A percentile compares a stretch with the other conserved stretches of the same genome.
Conservation (phyloP, 92 coral and sea anemone species). For the Heliopora coerulea region DNA sequence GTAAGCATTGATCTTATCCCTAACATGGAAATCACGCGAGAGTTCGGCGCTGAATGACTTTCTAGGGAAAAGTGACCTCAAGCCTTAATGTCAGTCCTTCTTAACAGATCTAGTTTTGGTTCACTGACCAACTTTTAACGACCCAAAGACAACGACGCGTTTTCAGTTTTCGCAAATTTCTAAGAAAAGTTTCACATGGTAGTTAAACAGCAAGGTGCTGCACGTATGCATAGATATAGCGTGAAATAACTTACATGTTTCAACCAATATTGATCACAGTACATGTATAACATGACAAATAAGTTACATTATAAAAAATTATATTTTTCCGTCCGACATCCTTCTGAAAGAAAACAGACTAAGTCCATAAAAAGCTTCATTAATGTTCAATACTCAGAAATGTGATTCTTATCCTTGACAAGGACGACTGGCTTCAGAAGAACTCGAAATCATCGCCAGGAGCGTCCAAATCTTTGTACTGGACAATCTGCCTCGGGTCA, state of each 20-base stretch:
- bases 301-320: not conserved
- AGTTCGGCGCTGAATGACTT: no score
- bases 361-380: not conserved
- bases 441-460: conserved; percentile 68
- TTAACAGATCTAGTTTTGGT: no score
- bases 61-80: no score
- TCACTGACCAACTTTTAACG: no score
- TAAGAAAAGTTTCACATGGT: no score
- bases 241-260: not conserved
- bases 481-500: conserved; percentile 85
- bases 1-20: no score
- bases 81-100: no score
- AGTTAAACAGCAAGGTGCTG: no score
- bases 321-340: not conserved
- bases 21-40: no score
- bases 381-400: not conserved
- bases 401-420: not conserved
- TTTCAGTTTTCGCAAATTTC: no score
- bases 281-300: not conserved
- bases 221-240: no score
- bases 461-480: conserved; percentile 92
- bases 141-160: no score
- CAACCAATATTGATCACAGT: not conserved
- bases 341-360: not conserved
- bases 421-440: not conserved